These are phyloP conservation scores for Nasonia longicornis DNA, from an alignment of 1,140 invertebrate species.

Conservation along the genomic window DNA sequence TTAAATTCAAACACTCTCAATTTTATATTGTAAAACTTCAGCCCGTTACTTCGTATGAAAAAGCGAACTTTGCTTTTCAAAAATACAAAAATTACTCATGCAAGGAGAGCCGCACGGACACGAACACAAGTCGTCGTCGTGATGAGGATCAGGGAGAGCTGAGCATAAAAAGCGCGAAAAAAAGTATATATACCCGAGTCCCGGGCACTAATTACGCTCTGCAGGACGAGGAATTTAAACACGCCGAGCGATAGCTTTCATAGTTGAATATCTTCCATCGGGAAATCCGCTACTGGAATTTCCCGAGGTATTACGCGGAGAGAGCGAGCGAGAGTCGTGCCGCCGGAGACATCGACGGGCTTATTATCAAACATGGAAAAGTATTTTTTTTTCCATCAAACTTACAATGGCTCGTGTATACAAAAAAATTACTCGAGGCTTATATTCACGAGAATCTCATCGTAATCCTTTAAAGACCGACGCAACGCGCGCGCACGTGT, in stretches of 20 bases:
- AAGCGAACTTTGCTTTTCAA: not conserved
- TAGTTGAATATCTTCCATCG: constrained; percentile 36
- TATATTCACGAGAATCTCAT: not conserved
- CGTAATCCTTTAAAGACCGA: not conserved
- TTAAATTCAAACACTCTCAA: not conserved
- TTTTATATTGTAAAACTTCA: not conserved
- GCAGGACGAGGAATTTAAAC: constrained; percentile 29
- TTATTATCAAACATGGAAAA: constrained; percentile 28
- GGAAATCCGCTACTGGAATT: constrained; percentile 34
- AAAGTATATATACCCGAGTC: not conserved
- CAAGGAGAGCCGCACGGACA: not conserved
- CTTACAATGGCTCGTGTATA: too few species aligned
- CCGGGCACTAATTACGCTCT: constrained; percentile 27
- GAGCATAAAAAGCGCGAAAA: not conserved
- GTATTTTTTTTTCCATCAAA: not conserved
- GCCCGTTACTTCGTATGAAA: too few species aligned
- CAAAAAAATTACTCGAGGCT: too few species aligned
- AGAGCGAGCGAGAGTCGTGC: not conserved
- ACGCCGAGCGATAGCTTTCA: constrained; percentile 23
- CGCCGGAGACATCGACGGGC: not conserved
- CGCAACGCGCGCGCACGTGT: not conserved
- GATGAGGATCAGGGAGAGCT: too few species aligned
- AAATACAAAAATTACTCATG: not conserved
- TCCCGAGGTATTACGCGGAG: constrained; percentile 17
- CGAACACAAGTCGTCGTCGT: not conserved